Evolutionary conservation across 2,888 invertebrate genomes (phyloP), one percentile per base, ranked within the genome.

Genomic region (Eupeodes luniger): DNA sequence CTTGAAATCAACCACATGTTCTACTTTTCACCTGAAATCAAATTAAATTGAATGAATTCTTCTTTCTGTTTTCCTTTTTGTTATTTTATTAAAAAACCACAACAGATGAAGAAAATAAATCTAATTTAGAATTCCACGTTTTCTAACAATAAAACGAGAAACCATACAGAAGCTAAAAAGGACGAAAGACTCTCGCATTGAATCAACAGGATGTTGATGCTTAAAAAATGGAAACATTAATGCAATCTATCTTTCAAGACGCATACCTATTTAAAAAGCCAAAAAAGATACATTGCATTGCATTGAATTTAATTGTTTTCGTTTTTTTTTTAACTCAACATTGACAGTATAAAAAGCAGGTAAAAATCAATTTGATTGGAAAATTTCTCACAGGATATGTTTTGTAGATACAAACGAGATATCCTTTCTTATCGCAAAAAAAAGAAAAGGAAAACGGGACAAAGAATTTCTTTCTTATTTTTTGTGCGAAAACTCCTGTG

Each of bases 171-270:
- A 85, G 82, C 78, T 62, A 78, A 55, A 61, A 66, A 67, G 44
- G 14, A 36, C 34, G 49, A 81, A 40, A 9, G 40, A 40, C 9
- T 40, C 27, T 40, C 19, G 27, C n/a, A 44, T 85, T 90, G 90
- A 90, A 90, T 91, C 90, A 91, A 90, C 90, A 90, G 90, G 91
- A 91, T 90, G 90, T 85, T 80, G 88, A 86, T 90, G 87, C 89
- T 89, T 85, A 86, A 67, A 81, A 89, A 79, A 57, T 49, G 34
- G n/a, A 49, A 74, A 78, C 77, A 47, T 80, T 81, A 81, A 88
- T 88, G 81, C 88, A 88, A 88, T 88, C 77, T 16, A 84, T 81
- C 77, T 16, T 81, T 81, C 84, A 88, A 67, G 62, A 47, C 36
- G 74, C 64, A 44, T 79, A 74, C 10, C 57, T 1, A 75, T 19